Base-by-base conservation (phyloP, 1,140 invertebrate genomes). In the Daktulosphaira vitifoliae region DNA sequence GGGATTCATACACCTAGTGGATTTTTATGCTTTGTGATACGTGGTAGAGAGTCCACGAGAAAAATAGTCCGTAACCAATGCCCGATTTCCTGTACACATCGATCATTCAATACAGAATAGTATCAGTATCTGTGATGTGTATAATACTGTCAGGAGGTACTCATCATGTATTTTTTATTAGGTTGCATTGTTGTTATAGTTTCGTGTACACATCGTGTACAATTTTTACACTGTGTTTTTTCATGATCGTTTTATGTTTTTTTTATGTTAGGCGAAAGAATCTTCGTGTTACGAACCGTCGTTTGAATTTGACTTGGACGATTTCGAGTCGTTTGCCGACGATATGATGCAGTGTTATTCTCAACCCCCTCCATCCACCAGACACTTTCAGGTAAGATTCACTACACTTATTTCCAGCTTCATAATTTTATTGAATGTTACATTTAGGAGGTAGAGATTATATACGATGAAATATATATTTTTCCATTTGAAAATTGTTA, bases 21-120 rank as follows among this genome's bases (percentile, higher is more conserved):
- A 62, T 48, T 62, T 62, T n/a, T 44, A 16, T 44, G n/a, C n/a
- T 3, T 11, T 46, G 26, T 62, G 13, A 26, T 44, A 39, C 42
- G 42, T 46, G 56, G 44, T 62, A 62, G 56, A 62, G 56, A 62
- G 56, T 62, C 18, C n/a, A 48, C 26, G 54, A 59, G 54, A 59
- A 62, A 62, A 62, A 62, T 46, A 62, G 56, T 62, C 56, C 56
- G 56, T 62, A 62, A 48, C 56, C 56, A 62, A 62, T 62, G 42
- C 42, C 26, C 25, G 25, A 62, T 62, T 62, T 62, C 56, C 56
- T 62, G 56, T 48, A 62, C 25, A 62, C 56, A 62, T 62, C 56
- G 42, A 62, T 62, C 56, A 62, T 62, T 25, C 56, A 44, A 59
- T 59, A 48, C 29, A 26, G n/a, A 26, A 59, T 56, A 26, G 11